Base-by-base conservation (phyloP, 2,888 invertebrate species). In the Ennomos fuscantarius region DNA sequence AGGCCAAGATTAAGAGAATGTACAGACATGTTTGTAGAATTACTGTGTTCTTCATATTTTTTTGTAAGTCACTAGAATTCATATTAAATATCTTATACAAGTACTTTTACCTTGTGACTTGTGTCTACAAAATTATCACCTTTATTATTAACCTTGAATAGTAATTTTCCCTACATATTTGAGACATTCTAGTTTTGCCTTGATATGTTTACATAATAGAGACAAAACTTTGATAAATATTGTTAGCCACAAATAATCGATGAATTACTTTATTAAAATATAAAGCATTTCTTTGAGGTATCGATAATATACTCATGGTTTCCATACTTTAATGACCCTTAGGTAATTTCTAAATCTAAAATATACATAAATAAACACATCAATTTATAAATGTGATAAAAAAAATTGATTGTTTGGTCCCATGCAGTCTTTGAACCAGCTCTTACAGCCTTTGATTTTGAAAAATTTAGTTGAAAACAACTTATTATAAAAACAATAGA, bases 401-500 rank as follows among this genome's bases (percentile, higher is more conserved):
- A 36, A 9, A 32, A 32, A 41, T 52, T 44, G 15, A 36, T 36
- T 15, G 1, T 54, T 59, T 59, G 58, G 58, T 49, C 58, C 58
- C 58, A 53, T 11, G 1, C 47, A 55, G 57, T 58, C 52, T 55
- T 50, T 51, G n/a, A 33, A 34, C 46, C 1, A 10, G 43, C 43
- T 13, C 51, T 12, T 12, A 32, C 11, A 41, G 24, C 33, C 43
- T 43, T 5, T 12, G 2, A 43, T 41, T 24, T 41, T 40, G 40
- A 9, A 40, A 41, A 41, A 9, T 12, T 43, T 12, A 12, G 11
- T 34, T 13, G 13, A 44, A 39, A 24, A 37, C 1, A 11, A 15
- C 34, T 36, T 9, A 10, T 12, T 10, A 39, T 32, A 34, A 34
- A 9, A 24, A 24, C 24, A 6, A 35, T 9, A 8, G 10, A 24